These are phyloP conservation scores for Rhodeus uyekii DNA, from an alignment of 2,797 vertebrate species.

Conservation along the genomic window DNA sequence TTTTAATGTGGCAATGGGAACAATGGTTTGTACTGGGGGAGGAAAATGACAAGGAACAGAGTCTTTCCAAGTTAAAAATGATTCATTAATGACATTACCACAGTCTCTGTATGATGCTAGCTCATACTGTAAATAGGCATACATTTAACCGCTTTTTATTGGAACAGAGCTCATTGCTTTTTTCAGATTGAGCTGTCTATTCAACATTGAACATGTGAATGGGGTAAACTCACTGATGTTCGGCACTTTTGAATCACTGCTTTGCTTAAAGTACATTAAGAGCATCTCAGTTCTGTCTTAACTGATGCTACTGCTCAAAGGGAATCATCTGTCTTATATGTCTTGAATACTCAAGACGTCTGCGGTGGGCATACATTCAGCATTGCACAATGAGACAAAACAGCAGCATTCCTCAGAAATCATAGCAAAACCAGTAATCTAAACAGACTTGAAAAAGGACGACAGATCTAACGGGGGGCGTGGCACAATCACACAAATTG, in stretches of 20 bases:
- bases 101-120: conserved; percentile 59
- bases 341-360: conserved; percentile 30
- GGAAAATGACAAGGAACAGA: conserved; percentile 74
- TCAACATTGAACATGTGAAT: conserved; percentile 8
- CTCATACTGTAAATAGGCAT: conserved; percentile 50
- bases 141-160: conserved; percentile 38
- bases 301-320: not conserved
- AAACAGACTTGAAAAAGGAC: conserved; percentile 51
- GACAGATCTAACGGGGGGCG: conserved; percentile 45
- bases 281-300: not conserved
- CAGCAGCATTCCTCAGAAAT: conserved; percentile 54
- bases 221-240: conserved; percentile 10
- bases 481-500: conserved; percentile 55
- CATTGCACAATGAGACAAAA: conserved; percentile 51
- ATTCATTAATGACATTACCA: conserved; percentile 77
- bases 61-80: conserved; percentile 70
- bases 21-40: conserved; percentile 78
- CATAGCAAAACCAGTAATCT: conserved; percentile 59
- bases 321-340: not conserved
- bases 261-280: conserved; percentile 4
- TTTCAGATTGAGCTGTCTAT: conserved; percentile 11
- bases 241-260: not conserved
- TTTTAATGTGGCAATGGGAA: conserved; percentile 80
- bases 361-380: conserved; percentile 29
- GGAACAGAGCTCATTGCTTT: conserved; percentile 20